Conservation (phyloP, 2,797 vertebrate genomes). For the Gastrophryne carolinensis region DNA sequence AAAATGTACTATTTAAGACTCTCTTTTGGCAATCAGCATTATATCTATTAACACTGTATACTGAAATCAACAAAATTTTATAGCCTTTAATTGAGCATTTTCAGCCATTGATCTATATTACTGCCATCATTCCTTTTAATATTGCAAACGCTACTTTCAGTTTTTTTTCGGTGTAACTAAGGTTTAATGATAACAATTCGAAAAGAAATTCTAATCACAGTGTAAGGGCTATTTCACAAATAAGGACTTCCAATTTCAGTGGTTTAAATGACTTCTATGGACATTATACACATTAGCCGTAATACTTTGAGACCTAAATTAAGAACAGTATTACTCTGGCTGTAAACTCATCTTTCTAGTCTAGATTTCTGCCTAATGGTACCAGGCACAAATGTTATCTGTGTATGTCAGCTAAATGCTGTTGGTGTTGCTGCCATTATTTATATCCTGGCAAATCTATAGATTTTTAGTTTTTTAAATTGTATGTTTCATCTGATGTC, state of each 20-base stretch:
- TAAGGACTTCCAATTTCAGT: background rate
- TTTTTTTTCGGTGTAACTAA: background rate
- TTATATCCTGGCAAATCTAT: no score
- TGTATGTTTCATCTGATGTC: no score
- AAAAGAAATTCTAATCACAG: background rate
- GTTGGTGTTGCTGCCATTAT: no score
- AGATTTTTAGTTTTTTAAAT: no score
- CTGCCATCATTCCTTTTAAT: background rate
- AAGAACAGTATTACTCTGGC: no score
- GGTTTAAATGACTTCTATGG: background rate
- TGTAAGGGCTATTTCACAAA: conserved; percentile 4
- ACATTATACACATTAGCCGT: background rate
- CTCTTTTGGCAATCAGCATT: background rate
- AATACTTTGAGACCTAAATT: background rate
- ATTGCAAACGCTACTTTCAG: background rate
- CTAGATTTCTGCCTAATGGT: no score
- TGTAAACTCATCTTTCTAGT: no score
- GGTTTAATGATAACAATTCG: conserved; percentile 15
- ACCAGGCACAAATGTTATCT: no score
- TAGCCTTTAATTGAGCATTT: background rate
- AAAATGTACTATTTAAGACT: conserved; percentile 11
- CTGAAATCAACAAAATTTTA: conserved; percentile 13
- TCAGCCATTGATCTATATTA: conserved; percentile 11
- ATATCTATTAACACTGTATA: background rate
- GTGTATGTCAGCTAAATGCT: no score